These are phyloP conservation scores for Parnassius apollo DNA, from an alignment of 2,888 invertebrate species.

Conservation along the genomic window DNA sequence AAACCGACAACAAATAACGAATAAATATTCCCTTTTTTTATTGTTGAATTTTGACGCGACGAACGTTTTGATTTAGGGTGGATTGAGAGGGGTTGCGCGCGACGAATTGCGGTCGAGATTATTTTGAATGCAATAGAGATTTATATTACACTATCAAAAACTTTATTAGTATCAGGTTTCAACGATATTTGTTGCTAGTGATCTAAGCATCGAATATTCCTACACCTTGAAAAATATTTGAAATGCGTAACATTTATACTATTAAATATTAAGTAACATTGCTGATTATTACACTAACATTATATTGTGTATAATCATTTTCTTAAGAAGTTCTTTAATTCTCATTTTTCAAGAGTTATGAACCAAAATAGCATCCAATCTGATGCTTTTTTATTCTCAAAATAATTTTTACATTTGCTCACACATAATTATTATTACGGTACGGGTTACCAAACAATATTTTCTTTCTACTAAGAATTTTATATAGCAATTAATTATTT, in stretches of 20 bases:
- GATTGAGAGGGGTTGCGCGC: constrained; percentile 59
- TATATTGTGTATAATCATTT: no score
- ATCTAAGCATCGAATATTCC: constrained; percentile 19
- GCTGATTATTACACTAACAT: no score
- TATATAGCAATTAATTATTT: no score
- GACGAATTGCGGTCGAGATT: constrained; percentile 74
- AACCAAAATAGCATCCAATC: no score
- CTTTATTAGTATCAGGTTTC: constrained; percentile 62
- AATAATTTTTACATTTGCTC: no score
- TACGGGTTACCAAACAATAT: no score
- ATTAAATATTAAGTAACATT: no score
- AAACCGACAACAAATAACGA: constrained; percentile 79
- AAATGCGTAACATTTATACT: background rate
- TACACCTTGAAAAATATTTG: constrained; percentile 8
- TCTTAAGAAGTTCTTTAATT: no score
- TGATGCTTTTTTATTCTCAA: no score
- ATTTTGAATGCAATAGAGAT: constrained; percentile 62
- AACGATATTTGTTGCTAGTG: constrained; percentile 60
- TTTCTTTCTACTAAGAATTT: no score
- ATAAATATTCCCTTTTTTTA: constrained; percentile 76
- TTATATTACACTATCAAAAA: constrained; percentile 66
- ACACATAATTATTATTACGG: no score
- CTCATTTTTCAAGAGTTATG: no score
- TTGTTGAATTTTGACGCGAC: constrained; percentile 69
- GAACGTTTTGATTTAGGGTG: constrained; percentile 75